These are phyloP conservation scores for Conomelus anceps DNA, from an alignment of 2,888 invertebrate genomes.

Conservation along the genomic window DNA sequence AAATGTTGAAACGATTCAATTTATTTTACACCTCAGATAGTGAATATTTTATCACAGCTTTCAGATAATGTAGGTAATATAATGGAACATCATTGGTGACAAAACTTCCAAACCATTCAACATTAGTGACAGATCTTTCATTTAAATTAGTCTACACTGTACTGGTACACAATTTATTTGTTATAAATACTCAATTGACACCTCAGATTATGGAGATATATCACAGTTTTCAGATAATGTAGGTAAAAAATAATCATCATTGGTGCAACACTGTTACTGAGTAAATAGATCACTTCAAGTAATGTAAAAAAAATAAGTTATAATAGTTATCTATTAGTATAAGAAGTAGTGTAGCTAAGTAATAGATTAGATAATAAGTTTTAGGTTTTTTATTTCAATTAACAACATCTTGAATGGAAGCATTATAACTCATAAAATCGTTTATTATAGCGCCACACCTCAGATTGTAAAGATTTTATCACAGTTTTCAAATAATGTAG, in stretches of 20 bases:
- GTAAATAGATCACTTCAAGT: too few relatives aligned
- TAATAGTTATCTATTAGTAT: too few relatives aligned
- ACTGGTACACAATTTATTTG: neutral
- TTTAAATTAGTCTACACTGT: neutral
- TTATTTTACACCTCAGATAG: constrained; percentile 8
- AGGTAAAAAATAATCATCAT: constrained; percentile 49
- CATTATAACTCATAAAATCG: neutral
- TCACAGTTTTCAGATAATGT: constrained; percentile 48
- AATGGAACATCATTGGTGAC: constrained; percentile 43
- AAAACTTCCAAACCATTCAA: neutral
- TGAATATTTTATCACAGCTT: neutral
- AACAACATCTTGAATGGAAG: neutral
- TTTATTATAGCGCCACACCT: constrained; percentile 2
- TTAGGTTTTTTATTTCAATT: neutral
- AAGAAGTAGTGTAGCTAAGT: too few relatives aligned
- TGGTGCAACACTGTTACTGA: constrained; percentile 37
- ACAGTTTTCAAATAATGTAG: constrained; percentile 51
- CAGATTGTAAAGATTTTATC: neutral
- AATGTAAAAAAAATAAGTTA: neutral
- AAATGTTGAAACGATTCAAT: too few relatives aligned
- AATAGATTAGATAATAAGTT: too few relatives aligned
- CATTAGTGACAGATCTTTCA: neutral
- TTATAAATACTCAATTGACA: neutral
- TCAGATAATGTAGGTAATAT: constrained; percentile 56
- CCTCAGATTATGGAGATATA: neutral